Conservation (phyloP, 2,797 vertebrate genomes). For the Cyprinella venusta region DNA sequence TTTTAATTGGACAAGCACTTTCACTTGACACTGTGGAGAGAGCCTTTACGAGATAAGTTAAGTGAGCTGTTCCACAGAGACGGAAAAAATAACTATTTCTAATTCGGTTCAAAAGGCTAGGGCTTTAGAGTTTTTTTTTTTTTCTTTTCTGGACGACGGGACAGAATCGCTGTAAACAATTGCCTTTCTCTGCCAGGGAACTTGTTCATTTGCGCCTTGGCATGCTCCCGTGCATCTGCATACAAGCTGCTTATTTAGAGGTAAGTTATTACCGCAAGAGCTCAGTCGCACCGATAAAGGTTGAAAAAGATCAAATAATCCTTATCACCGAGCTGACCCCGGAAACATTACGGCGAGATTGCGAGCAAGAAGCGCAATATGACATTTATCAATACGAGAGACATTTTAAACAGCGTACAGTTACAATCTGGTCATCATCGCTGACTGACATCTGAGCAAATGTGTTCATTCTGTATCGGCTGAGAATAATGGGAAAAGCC, state of each 20-base stretch:
- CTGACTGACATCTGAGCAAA: conserved; percentile 75
- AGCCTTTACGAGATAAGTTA: conserved; percentile 73
- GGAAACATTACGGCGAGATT: conserved; percentile 65
- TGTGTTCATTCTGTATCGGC: conserved; percentile 70
- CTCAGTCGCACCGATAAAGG: conserved; percentile 53
- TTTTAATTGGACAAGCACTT: conserved; percentile 84
- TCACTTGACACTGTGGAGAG: conserved; percentile 78
- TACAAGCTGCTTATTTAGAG: conserved; percentile 53
- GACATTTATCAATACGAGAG: conserved; percentile 73
- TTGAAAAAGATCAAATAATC: conserved; percentile 66
- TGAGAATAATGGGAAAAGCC: conserved; percentile 74
- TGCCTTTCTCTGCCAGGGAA: conserved; percentile 54
- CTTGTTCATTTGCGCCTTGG: conserved; percentile 62
- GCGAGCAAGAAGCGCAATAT: conserved; percentile 71
- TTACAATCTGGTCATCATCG: conserved; percentile 75
- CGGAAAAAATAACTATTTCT: conserved; percentile 67
- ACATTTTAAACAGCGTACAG: conserved; percentile 71
- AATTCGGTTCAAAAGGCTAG: conserved; percentile 68
- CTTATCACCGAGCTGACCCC: conserved; percentile 59
- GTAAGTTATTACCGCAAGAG: conserved; percentile 55
- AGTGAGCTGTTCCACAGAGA: conserved; percentile 79
- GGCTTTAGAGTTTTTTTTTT: conserved; percentile 63
- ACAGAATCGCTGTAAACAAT: conserved; percentile 68
- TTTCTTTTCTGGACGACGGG: conserved; percentile 66
- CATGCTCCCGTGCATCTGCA: conserved; percentile 54